A percentile compares a stretch with the other conserved stretches of the same genome.
Evolutionary conservation across 1,140 invertebrate species (phyloP).

Genomic region (Bacillus rossius): DNA sequence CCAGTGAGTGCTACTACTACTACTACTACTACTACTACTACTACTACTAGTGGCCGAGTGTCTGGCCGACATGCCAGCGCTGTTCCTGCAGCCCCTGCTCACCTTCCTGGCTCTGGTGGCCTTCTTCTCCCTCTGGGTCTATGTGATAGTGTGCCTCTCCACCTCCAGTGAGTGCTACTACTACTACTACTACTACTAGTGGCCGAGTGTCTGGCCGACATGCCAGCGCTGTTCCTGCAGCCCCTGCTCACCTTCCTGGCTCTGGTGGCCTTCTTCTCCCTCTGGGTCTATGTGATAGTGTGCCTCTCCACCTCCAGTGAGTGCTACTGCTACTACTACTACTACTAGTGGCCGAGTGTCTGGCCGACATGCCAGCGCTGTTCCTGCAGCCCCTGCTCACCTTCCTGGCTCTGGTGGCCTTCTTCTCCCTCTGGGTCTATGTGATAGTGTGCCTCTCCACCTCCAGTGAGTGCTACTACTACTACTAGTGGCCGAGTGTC

Average conservation of each 20-base stretch:
- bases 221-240: conserved; percentile 83
- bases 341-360: too few relatives aligned
- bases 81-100: conserved; percentile 82
- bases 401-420: conserved; percentile 68
- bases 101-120: conserved; percentile 72
- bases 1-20: conserved; percentile 65
- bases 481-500: too few relatives aligned
- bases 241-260: conserved; percentile 80
- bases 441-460: conserved; percentile 68
- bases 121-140: conserved; percentile 83
- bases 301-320: conserved; percentile 65
- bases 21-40: too few relatives aligned
- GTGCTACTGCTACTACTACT: too few relatives aligned
- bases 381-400: conserved; percentile 85
- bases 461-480: conserved; percentile 62
- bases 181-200: too few relatives aligned
- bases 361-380: conserved; percentile 74
- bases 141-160: conserved; percentile 64
- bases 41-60: too few relatives aligned
- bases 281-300: conserved; percentile 77
- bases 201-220: too few relatives aligned
- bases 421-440: conserved; percentile 80
- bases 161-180: conserved; percentile 66
- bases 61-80: conserved; percentile 72
- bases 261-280: conserved; percentile 71